Evolutionary conservation across 1,140 invertebrate genomes (phyloP), one percentile per base, ranked within the genome.

Genomic region (Andrena cerasifolii): DNA sequence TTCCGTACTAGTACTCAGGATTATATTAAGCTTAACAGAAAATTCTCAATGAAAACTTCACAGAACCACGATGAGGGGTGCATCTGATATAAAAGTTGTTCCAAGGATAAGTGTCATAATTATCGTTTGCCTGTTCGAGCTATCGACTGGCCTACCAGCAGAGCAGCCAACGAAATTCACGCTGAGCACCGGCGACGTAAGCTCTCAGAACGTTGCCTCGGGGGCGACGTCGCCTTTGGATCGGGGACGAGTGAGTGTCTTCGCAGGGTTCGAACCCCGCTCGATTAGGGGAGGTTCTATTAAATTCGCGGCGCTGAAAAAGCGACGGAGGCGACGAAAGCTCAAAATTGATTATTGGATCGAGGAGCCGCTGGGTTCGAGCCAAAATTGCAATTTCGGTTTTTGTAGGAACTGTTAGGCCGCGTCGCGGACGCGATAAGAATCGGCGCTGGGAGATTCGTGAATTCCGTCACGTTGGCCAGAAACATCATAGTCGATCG

Each of bases 381-480:
- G 78, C 88, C 65, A 87, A 88, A 84, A 86, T 87, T 84, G 16
- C 54, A 10, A 70, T 53, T 80, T 90, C 81, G 85, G 81, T 86
- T 87, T 87, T 92, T 90, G 68, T 92, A 93, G 91, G 90, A 89
- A 70, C 88, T 89, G 58, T 89, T 93, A 89, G 87, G 82, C 61
- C 86, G 86, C 82, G 78, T 92, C 79, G 78, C 78, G 58, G 89
- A 92, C 80, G 78, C 87, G 66, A 84, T 91, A 87, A 90, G 91
- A 89, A 88, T 92, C 72, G 83, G 85, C 82, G 85, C 86, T 86
- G 91, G 91, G 72, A 87, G 90, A 88, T 90, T 93, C 85, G 85
- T 92, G 66, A 92, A 90, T 91, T 91, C 88, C 56, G 80, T 86
- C 68, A 82, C 84, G 78, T 89, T 92, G 86, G 85, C 88, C 70